phyloP scores from a whole-genome alignment of 2,113 vertebrate genomes.

The Oryzias melastigma region DNA sequence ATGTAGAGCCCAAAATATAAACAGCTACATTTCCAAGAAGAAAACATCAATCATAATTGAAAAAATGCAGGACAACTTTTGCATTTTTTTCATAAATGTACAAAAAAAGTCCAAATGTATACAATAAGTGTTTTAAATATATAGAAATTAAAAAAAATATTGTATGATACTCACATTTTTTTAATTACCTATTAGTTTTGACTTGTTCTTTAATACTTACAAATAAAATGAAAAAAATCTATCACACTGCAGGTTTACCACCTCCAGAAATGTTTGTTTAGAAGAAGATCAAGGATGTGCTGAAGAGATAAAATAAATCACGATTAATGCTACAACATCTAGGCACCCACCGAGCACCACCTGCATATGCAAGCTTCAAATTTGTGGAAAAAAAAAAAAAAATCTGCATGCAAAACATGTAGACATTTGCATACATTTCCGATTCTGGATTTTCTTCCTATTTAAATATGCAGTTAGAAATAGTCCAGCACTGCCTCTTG shows the following conservation, averaged over 20 bases:
- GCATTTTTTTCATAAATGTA: too few relatives aligned
- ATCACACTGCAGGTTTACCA: conserved; percentile 58
- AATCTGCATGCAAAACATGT: conserved; percentile 73
- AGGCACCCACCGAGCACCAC: conserved; percentile 51
- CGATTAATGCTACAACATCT: conserved; percentile 72
- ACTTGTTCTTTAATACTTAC: conserved; percentile 35
- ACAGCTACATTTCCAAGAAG: conserved; percentile 21
- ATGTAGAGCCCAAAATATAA: conserved; percentile 23
- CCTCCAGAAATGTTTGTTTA: conserved; percentile 62
- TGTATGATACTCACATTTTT: conserved; percentile 7
- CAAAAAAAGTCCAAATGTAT: too few relatives aligned
- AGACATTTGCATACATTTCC: conserved; percentile 79
- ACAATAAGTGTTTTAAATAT: too few relatives aligned
- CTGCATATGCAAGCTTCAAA: conserved; percentile 72
- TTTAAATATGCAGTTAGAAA: conserved; percentile 89
- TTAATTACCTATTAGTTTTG: conserved; percentile 32
- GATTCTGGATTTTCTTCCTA: conserved; percentile 73
- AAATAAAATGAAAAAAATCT: conserved; percentile 55
- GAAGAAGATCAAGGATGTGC: conserved; percentile 57
- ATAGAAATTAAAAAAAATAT: too few relatives aligned
- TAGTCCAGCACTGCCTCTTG: conserved; percentile 93
- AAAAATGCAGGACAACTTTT: too few relatives aligned
- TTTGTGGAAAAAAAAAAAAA: conserved; percentile 67
- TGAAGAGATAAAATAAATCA: conserved; percentile 59
- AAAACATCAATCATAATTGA: background rate